Percentiles rank a stretch among this genome's conserved stretches.
phyloP scores from a whole-genome alignment of 1,140 invertebrate species.

The Platyscapa corneri region DNA sequence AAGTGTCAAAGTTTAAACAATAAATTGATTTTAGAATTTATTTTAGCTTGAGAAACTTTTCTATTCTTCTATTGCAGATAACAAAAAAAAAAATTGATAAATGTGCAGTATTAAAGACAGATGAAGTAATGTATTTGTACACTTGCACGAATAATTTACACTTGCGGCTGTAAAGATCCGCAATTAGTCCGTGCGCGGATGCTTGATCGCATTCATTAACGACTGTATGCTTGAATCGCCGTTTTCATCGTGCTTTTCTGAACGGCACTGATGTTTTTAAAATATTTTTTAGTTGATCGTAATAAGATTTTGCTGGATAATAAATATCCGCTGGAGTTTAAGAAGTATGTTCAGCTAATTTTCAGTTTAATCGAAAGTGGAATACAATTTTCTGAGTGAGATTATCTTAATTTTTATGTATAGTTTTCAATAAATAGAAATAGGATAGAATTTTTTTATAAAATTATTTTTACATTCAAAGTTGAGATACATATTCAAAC shows the following conservation, averaged over 20 bases:
- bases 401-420: neutral
- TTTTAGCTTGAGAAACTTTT: neutral
- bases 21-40: neutral
- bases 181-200: neutral
- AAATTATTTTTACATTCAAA: too few relatives aligned
- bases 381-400: neutral
- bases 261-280: neutral
- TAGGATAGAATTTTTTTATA: too few relatives aligned
- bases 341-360: neutral
- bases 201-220: neutral
- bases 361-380: neutral
- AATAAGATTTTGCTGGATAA: neutral
- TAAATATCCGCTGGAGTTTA: neutral
- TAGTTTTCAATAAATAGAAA: neutral
- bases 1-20: neutral
- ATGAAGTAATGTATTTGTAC: neutral
- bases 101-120: neutral
- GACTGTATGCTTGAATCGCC: neutral
- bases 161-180: neutral
- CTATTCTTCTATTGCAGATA: neutral
- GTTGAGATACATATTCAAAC: too few relatives aligned
- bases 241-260: neutral
- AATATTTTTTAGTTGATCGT: neutral
- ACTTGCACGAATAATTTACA: neutral
- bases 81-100: neutral